A percentile compares a stretch with the other conserved stretches of the same genome.
Evolutionary conservation across 2,888 invertebrate species (phyloP).

Genomic region (Lymantria monacha): DNA sequence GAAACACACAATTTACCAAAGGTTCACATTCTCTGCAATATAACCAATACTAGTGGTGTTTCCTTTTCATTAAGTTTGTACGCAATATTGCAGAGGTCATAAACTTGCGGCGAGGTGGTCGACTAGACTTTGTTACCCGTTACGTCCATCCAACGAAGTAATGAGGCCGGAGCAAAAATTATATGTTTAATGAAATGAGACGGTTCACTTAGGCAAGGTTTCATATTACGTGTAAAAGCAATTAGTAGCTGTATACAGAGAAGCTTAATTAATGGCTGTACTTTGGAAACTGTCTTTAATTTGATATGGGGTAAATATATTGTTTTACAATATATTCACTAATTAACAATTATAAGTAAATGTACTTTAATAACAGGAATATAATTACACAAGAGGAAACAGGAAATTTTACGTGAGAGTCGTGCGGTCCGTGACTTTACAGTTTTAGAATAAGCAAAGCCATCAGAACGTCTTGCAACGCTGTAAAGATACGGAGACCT

Average conservation of each 20-base stretch:
- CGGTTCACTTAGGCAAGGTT: conserved; percentile 37
- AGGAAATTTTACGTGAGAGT: too few relatives aligned
- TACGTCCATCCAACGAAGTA: conserved; percentile 49
- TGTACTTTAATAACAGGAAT: neutral
- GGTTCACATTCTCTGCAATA: conserved; percentile 42
- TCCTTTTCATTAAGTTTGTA: conserved; percentile 75
- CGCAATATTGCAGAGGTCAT: conserved; percentile 73
- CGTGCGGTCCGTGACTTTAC: too few relatives aligned
- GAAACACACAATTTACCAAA: conserved; percentile 25
- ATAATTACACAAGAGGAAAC: too few relatives aligned
- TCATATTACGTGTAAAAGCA: conserved; percentile 20
- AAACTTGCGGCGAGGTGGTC: conserved; percentile 62
- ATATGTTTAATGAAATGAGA: conserved; percentile 67
- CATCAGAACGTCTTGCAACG: too few relatives aligned
- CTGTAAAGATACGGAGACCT: too few relatives aligned
- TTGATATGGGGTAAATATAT: neutral
- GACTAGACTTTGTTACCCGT: conserved; percentile 45
- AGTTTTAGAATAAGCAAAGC: too few relatives aligned
- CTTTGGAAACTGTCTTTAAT: neutral
- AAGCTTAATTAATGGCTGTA: neutral
- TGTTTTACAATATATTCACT: neutral
- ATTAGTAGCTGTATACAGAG: conserved; percentile 10
- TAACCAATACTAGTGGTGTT: conserved; percentile 55
- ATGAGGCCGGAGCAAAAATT: conserved; percentile 66
- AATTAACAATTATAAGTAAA: neutral